A percentile compares a stretch with the other conserved stretches of the same genome.
phyloP scores from a whole-genome alignment of 1,140 invertebrate genomes.

The Scaptodrosophila lebanonensis region DNA sequence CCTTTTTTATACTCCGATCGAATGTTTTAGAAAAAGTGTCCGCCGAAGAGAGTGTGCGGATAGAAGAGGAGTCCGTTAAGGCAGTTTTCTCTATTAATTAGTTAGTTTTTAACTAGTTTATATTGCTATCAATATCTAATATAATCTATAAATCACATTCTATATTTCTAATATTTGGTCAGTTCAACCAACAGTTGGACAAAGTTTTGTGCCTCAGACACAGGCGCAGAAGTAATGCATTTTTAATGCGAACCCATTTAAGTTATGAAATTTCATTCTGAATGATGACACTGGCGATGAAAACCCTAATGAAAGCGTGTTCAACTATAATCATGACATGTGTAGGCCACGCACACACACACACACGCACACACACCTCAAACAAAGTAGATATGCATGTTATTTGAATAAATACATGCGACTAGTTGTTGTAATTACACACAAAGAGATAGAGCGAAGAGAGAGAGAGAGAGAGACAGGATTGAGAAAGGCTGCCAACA shows the following conservation, averaged over 20 bases:
- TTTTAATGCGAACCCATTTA: conserved; percentile 45
- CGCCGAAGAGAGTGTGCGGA: no score
- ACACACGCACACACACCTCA: conserved; percentile 13
- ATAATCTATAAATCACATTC: no score
- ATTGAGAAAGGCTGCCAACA: conserved; percentile 35
- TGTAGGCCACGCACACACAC: conserved; percentile 10
- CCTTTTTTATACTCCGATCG: no score
- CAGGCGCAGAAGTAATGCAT: conserved; percentile 50
- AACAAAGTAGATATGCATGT: conserved; percentile 19
- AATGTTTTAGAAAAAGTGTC: no score
- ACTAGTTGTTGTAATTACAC: conserved; percentile 30
- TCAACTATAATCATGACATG: conserved; percentile 55
- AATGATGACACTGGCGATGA: conserved; percentile 72
- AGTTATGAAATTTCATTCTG: conserved; percentile 58
- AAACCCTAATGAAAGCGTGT: conserved; percentile 70
- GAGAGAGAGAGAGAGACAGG: neutral
- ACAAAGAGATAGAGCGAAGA: neutral
- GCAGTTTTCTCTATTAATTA: no score
- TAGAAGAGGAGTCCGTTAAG: no score
- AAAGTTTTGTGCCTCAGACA: conserved; percentile 30
- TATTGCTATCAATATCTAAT: no score
- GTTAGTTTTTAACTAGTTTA: no score
- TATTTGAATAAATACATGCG: conserved; percentile 36
- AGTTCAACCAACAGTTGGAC: no score
- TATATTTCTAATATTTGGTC: no score